These are phyloP conservation scores for Neoitamus cyanurus DNA, from an alignment of 2,888 invertebrate genomes.

Conservation along the genomic window DNA sequence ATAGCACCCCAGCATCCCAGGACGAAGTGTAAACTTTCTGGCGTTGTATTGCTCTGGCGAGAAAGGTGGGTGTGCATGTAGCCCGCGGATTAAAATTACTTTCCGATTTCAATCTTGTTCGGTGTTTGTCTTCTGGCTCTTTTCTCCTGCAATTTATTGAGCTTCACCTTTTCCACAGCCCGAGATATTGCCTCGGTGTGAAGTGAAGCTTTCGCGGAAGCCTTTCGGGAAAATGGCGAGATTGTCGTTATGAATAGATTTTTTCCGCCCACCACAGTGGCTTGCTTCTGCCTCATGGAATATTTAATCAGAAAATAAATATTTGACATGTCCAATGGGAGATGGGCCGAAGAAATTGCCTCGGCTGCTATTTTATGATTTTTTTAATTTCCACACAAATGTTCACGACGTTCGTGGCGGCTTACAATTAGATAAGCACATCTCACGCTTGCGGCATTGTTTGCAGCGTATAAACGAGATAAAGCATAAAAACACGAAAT, in stretches of 20 bases:
- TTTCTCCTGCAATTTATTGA: constrained; percentile 38
- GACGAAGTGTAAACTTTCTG: not conserved
- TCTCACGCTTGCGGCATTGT: not conserved
- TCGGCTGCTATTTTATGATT: not conserved
- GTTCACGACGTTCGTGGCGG: not conserved
- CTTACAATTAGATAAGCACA: constrained; percentile 3
- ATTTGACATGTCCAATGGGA: not conserved
- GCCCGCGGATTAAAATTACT: constrained; percentile 46
- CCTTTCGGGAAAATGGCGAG: not conserved
- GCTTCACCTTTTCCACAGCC: constrained; percentile 15
- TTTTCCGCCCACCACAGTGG: not conserved
- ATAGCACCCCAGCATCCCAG: not conserved
- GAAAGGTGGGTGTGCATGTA: constrained; percentile 26
- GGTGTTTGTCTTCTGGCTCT: constrained; percentile 38
- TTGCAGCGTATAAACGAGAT: not conserved
- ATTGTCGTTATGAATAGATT: not conserved
- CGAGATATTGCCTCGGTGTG: not conserved
- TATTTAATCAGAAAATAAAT: constrained; percentile 5
- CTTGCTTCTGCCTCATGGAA: not conserved
- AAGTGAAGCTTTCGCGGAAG: constrained; percentile 7
- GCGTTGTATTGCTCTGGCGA: constrained; percentile 26
- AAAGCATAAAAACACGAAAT: not conserved
- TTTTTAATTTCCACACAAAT: not conserved
- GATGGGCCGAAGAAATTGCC: not conserved
- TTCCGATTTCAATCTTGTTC: constrained; percentile 41